These are phyloP conservation scores for Erpetoichthys calabaricus DNA, from an alignment of 2,797 vertebrate species.

Conservation along the genomic window DNA sequence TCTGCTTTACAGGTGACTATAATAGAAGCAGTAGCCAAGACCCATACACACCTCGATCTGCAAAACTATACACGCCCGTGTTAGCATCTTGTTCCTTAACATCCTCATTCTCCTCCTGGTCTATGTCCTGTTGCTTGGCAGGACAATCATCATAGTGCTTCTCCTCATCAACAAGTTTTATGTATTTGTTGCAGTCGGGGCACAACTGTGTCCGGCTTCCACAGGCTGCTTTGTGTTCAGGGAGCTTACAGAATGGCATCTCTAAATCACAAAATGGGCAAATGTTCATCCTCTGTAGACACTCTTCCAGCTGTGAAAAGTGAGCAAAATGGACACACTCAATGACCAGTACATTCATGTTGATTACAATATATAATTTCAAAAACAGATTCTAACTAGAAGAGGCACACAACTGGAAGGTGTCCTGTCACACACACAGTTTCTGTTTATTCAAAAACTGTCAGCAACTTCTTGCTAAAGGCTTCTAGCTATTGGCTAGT, in stretches of 20 bases:
- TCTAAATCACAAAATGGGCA: slow-evolving; percentile 56
- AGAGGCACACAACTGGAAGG: background rate
- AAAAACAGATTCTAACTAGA: too few species aligned
- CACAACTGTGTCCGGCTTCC: slow-evolving; percentile 47
- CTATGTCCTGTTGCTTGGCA: background rate
- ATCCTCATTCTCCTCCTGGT: too few species aligned
- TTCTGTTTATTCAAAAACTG: background rate
- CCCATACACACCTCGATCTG: background rate
- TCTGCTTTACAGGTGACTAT: too few species aligned
- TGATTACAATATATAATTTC: too few species aligned
- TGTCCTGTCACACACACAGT: background rate
- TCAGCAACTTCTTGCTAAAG: too few species aligned
- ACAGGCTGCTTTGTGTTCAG: slow-evolving; percentile 38
- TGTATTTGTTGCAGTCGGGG: slow-evolving; percentile 31
- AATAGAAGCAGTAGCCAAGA: background rate
- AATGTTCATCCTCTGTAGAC: slow-evolving; percentile 24
- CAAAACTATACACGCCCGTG: background rate
- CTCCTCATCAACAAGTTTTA: slow-evolving; percentile 15
- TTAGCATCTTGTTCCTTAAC: background rate
- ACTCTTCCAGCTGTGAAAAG: slow-evolving; percentile 37
- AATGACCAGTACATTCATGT: background rate
- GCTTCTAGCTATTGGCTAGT: too few species aligned
- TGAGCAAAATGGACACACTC: background rate
- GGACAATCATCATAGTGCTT: slow-evolving; percentile 16
- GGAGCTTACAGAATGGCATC: slow-evolving; percentile 32